A percentile compares a stretch with the other conserved stretches of the same genome.
Evolutionary conservation across 2,888 invertebrate species (phyloP).

Genomic region (Physocephala rufipes): DNA sequence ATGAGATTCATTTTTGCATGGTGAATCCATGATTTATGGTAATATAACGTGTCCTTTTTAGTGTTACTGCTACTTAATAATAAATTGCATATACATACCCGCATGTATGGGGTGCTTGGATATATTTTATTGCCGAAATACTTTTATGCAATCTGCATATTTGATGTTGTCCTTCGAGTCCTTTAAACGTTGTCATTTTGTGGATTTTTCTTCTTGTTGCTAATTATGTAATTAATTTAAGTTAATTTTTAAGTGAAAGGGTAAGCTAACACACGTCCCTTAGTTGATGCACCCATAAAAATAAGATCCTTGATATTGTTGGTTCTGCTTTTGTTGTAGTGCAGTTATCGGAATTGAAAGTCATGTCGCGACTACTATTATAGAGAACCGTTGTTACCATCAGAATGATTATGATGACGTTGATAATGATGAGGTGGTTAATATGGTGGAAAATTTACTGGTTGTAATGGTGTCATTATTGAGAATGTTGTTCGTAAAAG

Average conservation of each 20-base stretch:
- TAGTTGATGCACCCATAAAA: slow-evolving; percentile 47
- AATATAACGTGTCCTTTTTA: slow-evolving; percentile 26
- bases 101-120: slow-evolving; percentile 32
- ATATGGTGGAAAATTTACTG: not conserved
- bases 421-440: too few species aligned
- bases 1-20: slow-evolving; percentile 52
- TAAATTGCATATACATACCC: slow-evolving; percentile 55
- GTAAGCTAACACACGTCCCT: slow-evolving; percentile 24
- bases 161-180: slow-evolving; percentile 54
- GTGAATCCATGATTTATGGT: slow-evolving; percentile 42
- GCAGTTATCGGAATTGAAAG: not conserved
- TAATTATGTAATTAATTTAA: too few species aligned
- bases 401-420: slow-evolving; percentile 10
- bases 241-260: slow-evolving; percentile 22
- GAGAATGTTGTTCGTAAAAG: slow-evolving; percentile 48
- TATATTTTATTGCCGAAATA: slow-evolving; percentile 48
- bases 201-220: not conserved
- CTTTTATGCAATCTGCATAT: slow-evolving; percentile 59
- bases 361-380: not conserved
- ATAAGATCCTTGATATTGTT: slow-evolving; percentile 44
- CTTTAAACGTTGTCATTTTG: slow-evolving; percentile 40
- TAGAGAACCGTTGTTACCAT: not conserved
- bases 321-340: slow-evolving; percentile 2
- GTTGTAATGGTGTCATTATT: not conserved
- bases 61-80: slow-evolving; percentile 40